These are phyloP conservation scores for Coccyzus lansbergi DNA, from an alignment of 2,797 vertebrate species.

Conservation along the genomic window DNA sequence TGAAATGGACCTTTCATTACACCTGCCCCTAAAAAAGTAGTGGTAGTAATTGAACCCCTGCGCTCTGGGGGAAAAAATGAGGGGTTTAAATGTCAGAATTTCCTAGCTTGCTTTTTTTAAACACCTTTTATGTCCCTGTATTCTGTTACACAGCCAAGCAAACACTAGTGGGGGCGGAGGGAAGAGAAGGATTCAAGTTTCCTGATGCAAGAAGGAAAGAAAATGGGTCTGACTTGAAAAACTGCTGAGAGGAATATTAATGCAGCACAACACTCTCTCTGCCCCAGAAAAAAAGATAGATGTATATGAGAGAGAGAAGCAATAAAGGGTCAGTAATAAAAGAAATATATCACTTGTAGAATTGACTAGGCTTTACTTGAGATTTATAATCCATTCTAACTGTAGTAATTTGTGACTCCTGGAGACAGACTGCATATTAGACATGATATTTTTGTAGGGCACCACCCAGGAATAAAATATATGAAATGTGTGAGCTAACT, in stretches of 20 bases:
- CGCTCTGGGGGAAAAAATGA: neutral
- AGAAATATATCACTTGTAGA: conserved; percentile 70
- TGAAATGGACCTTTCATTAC: neutral
- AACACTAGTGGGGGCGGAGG: neutral
- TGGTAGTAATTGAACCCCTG: neutral
- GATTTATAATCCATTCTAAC: conserved; percentile 69
- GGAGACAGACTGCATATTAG: conserved; percentile 46
- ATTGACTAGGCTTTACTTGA: conserved; percentile 63
- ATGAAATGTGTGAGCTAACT: neutral
- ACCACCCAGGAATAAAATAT: conserved; percentile 46
- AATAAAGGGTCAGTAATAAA: conserved; percentile 73
- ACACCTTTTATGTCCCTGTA: neutral
- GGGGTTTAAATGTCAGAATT: neutral
- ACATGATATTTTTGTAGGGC: conserved; percentile 25
- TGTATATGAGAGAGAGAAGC: conserved; percentile 30
- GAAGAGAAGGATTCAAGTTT: neutral
- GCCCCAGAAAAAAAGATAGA: conserved; percentile 14
- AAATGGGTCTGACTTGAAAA: neutral
- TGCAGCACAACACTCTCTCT: neutral
- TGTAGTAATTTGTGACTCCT: conserved; percentile 58
- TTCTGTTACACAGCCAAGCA: neutral
- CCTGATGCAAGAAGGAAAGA: neutral
- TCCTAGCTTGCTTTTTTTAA: neutral
- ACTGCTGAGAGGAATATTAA: conserved; percentile 39
- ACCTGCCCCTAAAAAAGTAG: rapidly evolving